A percentile compares a stretch with the other conserved stretches of the same genome.
phyloP scores from a whole-genome alignment of 2,797 vertebrate species.

The Poecilia gillii region DNA sequence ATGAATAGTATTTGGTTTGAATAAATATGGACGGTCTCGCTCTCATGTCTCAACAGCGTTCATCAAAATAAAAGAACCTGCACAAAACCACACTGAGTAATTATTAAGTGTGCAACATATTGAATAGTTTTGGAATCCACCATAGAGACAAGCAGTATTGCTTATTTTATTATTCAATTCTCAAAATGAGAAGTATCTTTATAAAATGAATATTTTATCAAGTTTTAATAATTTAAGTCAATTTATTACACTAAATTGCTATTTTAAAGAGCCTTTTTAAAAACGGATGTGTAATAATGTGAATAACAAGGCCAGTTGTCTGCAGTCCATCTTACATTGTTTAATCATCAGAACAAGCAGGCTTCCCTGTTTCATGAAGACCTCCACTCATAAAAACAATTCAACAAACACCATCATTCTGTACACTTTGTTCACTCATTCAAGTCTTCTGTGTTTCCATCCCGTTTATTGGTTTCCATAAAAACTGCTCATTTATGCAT shows the following conservation, averaged over 20 bases:
- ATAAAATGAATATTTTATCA: background rate
- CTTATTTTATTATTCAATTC: background rate
- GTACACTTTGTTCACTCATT: slow-evolving; percentile 54
- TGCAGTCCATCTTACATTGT: slow-evolving; percentile 66
- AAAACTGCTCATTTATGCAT: slow-evolving; percentile 38
- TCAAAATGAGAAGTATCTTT: background rate
- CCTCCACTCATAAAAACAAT: slow-evolving; percentile 60
- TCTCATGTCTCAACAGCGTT: no score
- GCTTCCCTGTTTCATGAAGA: slow-evolving; percentile 40
- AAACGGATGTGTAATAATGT: background rate
- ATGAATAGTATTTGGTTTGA: background rate
- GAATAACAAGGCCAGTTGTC: slow-evolving; percentile 52
- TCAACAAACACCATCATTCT: slow-evolving; percentile 38
- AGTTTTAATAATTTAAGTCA: background rate
- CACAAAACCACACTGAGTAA: no score
- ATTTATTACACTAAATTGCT: background rate
- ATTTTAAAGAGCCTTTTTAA: background rate
- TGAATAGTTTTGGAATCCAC: background rate
- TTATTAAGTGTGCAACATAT: no score
- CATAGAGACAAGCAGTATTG: background rate
- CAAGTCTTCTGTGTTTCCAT: slow-evolving; percentile 26
- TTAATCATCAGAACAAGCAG: slow-evolving; percentile 71
- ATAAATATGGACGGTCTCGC: background rate
- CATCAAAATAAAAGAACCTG: no score
- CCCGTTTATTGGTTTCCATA: slow-evolving; percentile 15